Percentiles rank a stretch among this genome's conserved stretches.
Conservation (phyloP, 2,888 invertebrate species). For the Archips crataeganus region DNA sequence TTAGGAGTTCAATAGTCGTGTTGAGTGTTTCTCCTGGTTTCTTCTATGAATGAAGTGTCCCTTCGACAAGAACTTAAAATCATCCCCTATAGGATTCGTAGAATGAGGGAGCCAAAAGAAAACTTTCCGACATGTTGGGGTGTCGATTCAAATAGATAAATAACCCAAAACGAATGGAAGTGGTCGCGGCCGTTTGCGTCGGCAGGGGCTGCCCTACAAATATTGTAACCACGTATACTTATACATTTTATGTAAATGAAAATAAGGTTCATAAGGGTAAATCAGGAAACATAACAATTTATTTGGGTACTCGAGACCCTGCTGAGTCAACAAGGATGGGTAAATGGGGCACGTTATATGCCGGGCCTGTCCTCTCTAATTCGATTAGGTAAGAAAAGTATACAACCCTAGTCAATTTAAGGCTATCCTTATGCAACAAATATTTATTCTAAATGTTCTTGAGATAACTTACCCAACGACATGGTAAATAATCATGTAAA, state of each 20-base stretch:
- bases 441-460: not conserved
- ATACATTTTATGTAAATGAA: constrained; percentile 40
- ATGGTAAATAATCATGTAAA: not conserved
- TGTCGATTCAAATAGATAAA: constrained; percentile 40
- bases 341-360: constrained; percentile 42
- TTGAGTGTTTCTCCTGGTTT: constrained; percentile 27
- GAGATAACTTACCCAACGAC: not conserved
- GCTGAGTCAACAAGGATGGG: constrained; percentile 42
- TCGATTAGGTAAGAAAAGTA: constrained; percentile 43
- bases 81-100: constrained; percentile 29
- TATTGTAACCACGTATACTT: constrained; percentile 28
- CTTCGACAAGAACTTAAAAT: constrained; percentile 28
- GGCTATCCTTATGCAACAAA: constrained; percentile 35
- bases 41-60: constrained; percentile 23
- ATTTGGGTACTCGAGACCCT: constrained; percentile 42
- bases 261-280: constrained; percentile 42
- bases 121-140: constrained; percentile 34
- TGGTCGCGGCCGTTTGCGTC: constrained; percentile 16
- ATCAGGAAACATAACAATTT: constrained; percentile 43
- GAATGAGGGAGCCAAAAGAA: constrained; percentile 27
- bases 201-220: constrained; percentile 32
- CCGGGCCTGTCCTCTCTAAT: constrained; percentile 40
- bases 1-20: constrained; percentile 1
- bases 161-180: constrained; percentile 39
- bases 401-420: constrained; percentile 41